phyloP scores from a whole-genome alignment of 2,797 vertebrate genomes.

The Trematomus bernacchii region DNA sequence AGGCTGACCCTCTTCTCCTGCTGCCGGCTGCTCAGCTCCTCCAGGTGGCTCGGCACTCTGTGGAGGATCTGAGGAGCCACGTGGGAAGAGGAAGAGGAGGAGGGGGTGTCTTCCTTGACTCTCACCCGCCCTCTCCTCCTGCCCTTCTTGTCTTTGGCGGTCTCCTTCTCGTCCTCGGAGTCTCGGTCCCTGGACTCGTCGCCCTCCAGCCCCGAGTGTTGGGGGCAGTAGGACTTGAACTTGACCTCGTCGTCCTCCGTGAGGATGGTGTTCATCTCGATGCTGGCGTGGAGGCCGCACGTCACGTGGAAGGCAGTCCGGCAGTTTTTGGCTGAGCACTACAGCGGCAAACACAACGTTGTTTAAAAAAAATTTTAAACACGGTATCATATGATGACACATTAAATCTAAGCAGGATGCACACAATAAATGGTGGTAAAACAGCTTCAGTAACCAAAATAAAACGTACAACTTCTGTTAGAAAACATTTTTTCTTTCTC shows the following conservation, averaged over 20 bases:
- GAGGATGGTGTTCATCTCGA: constrained; percentile 97
- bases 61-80: constrained; percentile 44
- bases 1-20: constrained; percentile 90
- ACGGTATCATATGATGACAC: background rate
- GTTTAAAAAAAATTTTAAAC: background rate
- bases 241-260: constrained; percentile 97
- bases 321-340: constrained; percentile 99
- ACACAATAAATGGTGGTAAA: too few species aligned
- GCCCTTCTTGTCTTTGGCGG: constrained; percentile 58
- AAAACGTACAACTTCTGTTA: too few species aligned
- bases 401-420: too few species aligned
- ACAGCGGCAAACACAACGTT: background rate
- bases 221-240: constrained; percentile 97
- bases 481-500: too few species aligned
- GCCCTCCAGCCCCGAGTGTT: constrained; percentile 88
- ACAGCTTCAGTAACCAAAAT: too few species aligned
- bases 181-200: constrained; percentile 55
- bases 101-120: constrained; percentile 63
- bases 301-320: constrained; percentile 97
- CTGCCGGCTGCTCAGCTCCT: constrained; percentile 73
- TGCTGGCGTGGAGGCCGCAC: constrained; percentile 91
- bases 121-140: constrained; percentile 71
- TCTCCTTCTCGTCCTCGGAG: constrained; percentile 77
- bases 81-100: constrained; percentile 32
- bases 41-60: constrained; percentile 5